A percentile compares a stretch with the other conserved stretches of the same genome.
Evolutionary conservation across 2,888 invertebrate species (phyloP).

Genomic region (Beris chalybata): DNA sequence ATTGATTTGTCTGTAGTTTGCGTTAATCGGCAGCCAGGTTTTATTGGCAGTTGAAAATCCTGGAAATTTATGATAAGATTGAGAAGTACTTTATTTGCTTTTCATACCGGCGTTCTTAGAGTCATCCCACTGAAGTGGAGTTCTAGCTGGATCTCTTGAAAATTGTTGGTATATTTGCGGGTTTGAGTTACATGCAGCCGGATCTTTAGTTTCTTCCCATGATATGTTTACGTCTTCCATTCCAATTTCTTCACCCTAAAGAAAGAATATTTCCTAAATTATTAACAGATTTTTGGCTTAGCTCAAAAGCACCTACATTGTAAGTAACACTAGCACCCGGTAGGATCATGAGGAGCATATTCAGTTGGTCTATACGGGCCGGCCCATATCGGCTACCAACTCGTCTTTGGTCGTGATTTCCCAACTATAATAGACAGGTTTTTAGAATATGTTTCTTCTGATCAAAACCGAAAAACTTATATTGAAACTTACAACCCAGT

Average conservation of each 20-base stretch:
- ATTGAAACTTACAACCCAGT: slow-evolving; percentile 65
- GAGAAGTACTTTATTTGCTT: too few relatives aligned
- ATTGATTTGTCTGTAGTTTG: slow-evolving; percentile 64
- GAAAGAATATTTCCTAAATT: background rate
- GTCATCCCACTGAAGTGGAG: slow-evolving; percentile 67
- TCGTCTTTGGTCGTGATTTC: slow-evolving; percentile 76
- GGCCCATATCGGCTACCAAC: slow-evolving; percentile 70
- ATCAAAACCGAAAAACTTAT: background rate
- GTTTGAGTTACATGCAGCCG: slow-evolving; percentile 59
- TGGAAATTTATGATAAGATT: too few relatives aligned
- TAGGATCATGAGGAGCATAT: slow-evolving; percentile 77
- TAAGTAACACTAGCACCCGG: slow-evolving; percentile 86
- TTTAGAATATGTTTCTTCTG: background rate
- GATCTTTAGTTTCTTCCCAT: slow-evolving; percentile 60
- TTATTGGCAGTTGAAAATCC: slow-evolving; percentile 49
- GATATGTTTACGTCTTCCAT: slow-evolving; percentile 60
- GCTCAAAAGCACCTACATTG: slow-evolving; percentile 59
- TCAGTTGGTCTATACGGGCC: slow-evolving; percentile 73
- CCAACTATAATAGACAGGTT: slow-evolving; percentile 61
- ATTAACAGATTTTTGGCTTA: slow-evolving; percentile 50
- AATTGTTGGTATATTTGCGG: slow-evolving; percentile 51
- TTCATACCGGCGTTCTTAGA: slow-evolving; percentile 53
- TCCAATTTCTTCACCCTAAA: slow-evolving; percentile 69
- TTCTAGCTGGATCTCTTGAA: slow-evolving; percentile 62
- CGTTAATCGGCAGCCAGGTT: slow-evolving; percentile 56